Evolutionary conservation across 2,888 invertebrate species (phyloP), one percentile per base, ranked within the genome.

Genomic region (Amitus sp.): DNA sequence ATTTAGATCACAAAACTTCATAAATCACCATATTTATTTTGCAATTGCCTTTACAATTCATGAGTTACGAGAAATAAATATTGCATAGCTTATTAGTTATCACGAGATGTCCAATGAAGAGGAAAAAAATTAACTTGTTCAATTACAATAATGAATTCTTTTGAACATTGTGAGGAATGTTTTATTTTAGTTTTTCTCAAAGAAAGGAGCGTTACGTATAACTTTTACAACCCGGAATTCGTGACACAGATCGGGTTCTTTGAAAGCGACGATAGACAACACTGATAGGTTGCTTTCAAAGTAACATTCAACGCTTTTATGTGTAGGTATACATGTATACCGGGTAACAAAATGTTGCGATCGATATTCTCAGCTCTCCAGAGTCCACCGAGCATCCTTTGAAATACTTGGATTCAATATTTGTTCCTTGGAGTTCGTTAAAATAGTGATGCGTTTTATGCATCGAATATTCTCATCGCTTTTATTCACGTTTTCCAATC

Each of bases 281-380:
- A 37, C 43, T 27, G 12, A 51, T 55, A 47, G 47, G 19, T 51
- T 28, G 46, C 46, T 61, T 40, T 56, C 47, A 50, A 34, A 47
- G 57, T 53, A 57, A 53, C 49, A 49, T 57, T 56, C 51, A 56
- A 48, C 57, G 52, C 47, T 50, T 47, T 53, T 13, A 33, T 19
- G 53, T 52, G 42, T 48, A 46, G 20, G 10, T 47, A 48, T 43
- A 47, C 34, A 17, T 49, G n/a, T n/a, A n/a, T n/a, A n/a, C 55
- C 34, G 33, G 52, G 52, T 63, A 59, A 63, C 63, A 59, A n/a
- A 63, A 63, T 59, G 63, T 59, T 34, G 58, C 63, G 63, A 63
- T 63, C 63, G 63, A 63, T 63, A 63, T 63, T 59, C 55, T 52
- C 40, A 45, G 58, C 42, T 59, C 52, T 55, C 58, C 45, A 40